Evolutionary conservation across 92 coral and sea anemone genomes (phyloP), one percentile per base, ranked within the genome.

Genomic region (Ricordea florida): DNA sequence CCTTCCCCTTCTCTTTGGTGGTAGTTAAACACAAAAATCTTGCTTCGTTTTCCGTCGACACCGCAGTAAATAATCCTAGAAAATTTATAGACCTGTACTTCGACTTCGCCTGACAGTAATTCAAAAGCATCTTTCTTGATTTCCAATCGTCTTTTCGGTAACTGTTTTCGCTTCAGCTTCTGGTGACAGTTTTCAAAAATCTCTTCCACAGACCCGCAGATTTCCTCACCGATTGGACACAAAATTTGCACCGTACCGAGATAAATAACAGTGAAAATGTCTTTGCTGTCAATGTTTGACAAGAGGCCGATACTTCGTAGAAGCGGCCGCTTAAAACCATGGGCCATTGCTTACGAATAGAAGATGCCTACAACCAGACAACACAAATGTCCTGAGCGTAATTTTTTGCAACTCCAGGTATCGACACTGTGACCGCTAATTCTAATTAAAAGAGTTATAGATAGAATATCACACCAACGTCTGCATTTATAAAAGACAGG

Each of bases 201-300:
- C 61, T 93, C 93, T 15, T 75, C 89, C 57, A 90, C 87, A 1
- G 98, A 88, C 15, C 98, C 96, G 53, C 98, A 82, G 53, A 90
- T 89, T 47, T 79, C 96, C 24, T 90, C 89, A 8, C 85, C 96
- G 50, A 85, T 72, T 10, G 98, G 98, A 45, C 84, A 81, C 37
- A 91, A 69, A 51, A 87, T 90, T 38, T 75, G 76, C 40, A 90
- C 85, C 37, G 78, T 90, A 15, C 98, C 98, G 9, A 93, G 88
- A 63, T 79, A 87, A 45, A 60, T 50, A 20, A 83, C 89, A 10
- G 71, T 17, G 33, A 33, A 14, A 41, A 16, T 84, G 11, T 11
- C 15, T 57, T 34, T n/a, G n/a, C n/a, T n/a, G n/a, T n/a, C n/a
- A n/a, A n/a, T n/a, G n/a, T n/a, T n/a, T n/a, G n/a, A n/a, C n/a